Base-by-base conservation (phyloP, 1,140 invertebrate species). In the Drosophila lacertosa region DNA sequence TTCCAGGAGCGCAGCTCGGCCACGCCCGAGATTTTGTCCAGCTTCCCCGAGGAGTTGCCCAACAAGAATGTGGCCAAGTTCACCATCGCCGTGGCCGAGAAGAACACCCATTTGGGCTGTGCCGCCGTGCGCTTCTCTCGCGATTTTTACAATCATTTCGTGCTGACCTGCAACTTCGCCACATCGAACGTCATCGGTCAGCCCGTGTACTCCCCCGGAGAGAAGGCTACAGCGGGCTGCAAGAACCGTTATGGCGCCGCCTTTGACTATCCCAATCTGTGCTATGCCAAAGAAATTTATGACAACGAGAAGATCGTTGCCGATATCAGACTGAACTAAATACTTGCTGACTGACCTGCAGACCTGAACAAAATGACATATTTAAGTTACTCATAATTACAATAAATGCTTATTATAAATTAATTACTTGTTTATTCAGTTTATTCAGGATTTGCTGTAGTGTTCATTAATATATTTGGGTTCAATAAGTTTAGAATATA, bases 111-210 rank as follows among this genome's bases (percentile, higher is more conserved):
- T 15, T 50, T 81, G 58, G 77, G 77, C 10, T 81, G 77, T 37
- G 77, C 77, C 16, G 77, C 77, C n/a, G 77, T 81, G n/a, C 60
- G 77, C 7, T 81, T 81, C 55, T 48, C 62, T 18, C 58, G 57
- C 7, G 77, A 81, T 48, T 81, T 40, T 10, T 81, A 81, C 62
- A 81, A 81, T 53, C 77, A 81, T 44, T 81, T 81, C 20, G 67
- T 81, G n/a, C 24, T 81, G 2, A 22, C 20, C 20, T 22, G 20
- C 20, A 22, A 22, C 4, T 22, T 22, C 4, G 20, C 20, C 20
- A 22, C 20, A 2, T 2, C 20, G 20, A 22, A 22, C 20, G 4
- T 22, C 20, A 22, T 22, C 20, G 20, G 20, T 4, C 20, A 22
- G 20, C 20, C 20, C 20, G 20, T 22, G 20, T 22, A 22, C 4